Conservation (phyloP, 2,888 invertebrate species). For the Plebejus anna region DNA sequence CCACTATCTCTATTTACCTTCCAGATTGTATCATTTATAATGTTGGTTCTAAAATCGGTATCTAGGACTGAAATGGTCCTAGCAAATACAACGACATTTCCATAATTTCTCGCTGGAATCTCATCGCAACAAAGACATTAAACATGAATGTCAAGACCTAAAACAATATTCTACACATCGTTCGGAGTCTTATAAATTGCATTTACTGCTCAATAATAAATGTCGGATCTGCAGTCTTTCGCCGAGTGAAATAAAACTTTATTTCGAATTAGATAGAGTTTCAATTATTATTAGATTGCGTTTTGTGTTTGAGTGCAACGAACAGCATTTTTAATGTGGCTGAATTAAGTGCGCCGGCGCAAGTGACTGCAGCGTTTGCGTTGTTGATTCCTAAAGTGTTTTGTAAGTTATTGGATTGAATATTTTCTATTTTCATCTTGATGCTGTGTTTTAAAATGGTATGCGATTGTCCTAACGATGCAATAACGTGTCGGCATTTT, state of each 20-base stretch:
- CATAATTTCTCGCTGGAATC: constrained; percentile 54
- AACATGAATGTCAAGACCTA: constrained; percentile 61
- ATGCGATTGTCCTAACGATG: background rate
- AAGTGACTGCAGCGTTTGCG: constrained; percentile 63
- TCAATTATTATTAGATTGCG: constrained; percentile 12
- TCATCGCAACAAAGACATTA: constrained; percentile 71
- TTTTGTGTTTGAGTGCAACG: constrained; percentile 38
- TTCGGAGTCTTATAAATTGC: constrained; percentile 61
- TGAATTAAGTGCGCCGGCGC: constrained; percentile 65
- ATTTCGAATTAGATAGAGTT: constrained; percentile 8
- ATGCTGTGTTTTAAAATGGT: constrained; percentile 36
- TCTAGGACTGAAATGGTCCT: constrained; percentile 36
- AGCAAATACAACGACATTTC: constrained; percentile 38
- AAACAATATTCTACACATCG: constrained; percentile 69
- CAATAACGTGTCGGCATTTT: constrained; percentile 5
- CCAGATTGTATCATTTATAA: background rate
- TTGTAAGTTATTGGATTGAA: constrained; percentile 46
- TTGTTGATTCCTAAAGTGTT: constrained; percentile 55
- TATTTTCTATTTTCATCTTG: constrained; percentile 46
- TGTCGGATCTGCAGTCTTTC: constrained; percentile 36
- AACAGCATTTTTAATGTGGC: constrained; percentile 52
- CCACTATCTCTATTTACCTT: background rate
- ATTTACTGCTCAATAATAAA: constrained; percentile 36
- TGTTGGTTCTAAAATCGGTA: constrained; percentile 32
- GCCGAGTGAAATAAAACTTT: constrained; percentile 31